A percentile compares a stretch with the other conserved stretches of the same genome.
Evolutionary conservation across 2,797 vertebrate genomes (phyloP).

Genomic region (Podarcis siculus): DNA sequence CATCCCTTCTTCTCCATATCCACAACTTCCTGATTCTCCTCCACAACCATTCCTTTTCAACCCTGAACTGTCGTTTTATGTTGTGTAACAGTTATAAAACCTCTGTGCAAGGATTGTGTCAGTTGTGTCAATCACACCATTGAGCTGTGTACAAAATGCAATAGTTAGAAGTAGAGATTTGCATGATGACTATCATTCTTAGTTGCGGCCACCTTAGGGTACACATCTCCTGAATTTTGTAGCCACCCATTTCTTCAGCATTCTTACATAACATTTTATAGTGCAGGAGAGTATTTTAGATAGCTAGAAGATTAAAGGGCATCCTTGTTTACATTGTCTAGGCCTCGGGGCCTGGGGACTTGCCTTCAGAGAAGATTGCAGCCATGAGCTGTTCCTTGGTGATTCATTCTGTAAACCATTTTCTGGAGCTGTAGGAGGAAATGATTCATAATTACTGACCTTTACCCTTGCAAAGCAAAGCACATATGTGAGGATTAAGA

Average conservation of each 20-base stretch:
- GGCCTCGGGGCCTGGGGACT: slow-evolving; percentile 48
- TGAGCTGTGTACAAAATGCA: background rate
- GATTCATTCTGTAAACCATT: slow-evolving; percentile 76
- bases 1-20: too few relatives aligned
- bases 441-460: slow-evolving; percentile 79
- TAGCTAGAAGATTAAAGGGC: slow-evolving; percentile 7
- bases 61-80: too few relatives aligned
- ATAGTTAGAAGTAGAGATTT: background rate
- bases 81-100: too few relatives aligned
- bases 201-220: background rate
- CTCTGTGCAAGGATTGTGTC: background rate
- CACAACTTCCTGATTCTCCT: too few relatives aligned
- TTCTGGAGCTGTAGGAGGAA: slow-evolving; percentile 74
- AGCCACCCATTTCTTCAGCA: background rate
- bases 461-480: slow-evolving; percentile 76
- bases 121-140: background rate
- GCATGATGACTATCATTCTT: background rate
- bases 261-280: background rate
- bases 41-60: too few relatives aligned
- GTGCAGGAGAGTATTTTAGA: background rate
- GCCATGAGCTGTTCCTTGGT: slow-evolving; percentile 63
- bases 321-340: slow-evolving; percentile 4
- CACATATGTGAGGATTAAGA: slow-evolving; percentile 67
- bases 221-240: background rate
- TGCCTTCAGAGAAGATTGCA: slow-evolving; percentile 45